Conservation (phyloP, 2,113 vertebrate genomes). For the Cavia porcellus region DNA sequence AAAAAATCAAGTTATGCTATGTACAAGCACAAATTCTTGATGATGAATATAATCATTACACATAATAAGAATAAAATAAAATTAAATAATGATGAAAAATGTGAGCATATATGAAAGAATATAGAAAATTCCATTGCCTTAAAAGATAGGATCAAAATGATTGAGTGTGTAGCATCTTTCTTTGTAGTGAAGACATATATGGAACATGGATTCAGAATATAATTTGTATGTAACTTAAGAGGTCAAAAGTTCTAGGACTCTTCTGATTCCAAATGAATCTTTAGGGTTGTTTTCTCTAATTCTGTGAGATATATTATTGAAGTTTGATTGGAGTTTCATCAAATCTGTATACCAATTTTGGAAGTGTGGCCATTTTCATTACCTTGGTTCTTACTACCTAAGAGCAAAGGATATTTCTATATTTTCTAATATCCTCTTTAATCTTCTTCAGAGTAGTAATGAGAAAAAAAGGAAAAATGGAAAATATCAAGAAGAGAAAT, state of each 20-base stretch:
- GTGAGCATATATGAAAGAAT: not conserved
- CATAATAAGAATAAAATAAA: not conserved
- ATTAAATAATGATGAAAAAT: not conserved
- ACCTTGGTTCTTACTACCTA: not conserved
- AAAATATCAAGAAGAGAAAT: not conserved
- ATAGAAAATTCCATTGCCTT: not conserved
- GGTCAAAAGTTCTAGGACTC: not conserved
- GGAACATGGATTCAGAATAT: not conserved
- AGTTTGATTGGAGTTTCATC: not conserved
- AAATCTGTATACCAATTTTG: not conserved
- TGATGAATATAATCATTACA: not conserved
- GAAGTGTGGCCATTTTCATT: not conserved
- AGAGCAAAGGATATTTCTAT: not conserved
- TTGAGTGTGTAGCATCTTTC: not conserved
- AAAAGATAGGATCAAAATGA: not conserved
- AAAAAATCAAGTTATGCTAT: not conserved
- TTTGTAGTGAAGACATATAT: not conserved
- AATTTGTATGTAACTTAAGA: not conserved
- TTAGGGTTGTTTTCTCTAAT: not conserved
- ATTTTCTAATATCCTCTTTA: not conserved
- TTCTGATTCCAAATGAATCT: not conserved
- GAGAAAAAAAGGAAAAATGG: not conserved
- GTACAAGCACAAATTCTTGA: not conserved
- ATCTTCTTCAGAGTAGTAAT: not conserved
- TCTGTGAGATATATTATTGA: not conserved